A percentile compares a stretch with the other conserved stretches of the same genome.
These are phyloP conservation scores for Asarcornis scutulata DNA, from an alignment of 2,113 vertebrate genomes.

Conservation along the genomic window DNA sequence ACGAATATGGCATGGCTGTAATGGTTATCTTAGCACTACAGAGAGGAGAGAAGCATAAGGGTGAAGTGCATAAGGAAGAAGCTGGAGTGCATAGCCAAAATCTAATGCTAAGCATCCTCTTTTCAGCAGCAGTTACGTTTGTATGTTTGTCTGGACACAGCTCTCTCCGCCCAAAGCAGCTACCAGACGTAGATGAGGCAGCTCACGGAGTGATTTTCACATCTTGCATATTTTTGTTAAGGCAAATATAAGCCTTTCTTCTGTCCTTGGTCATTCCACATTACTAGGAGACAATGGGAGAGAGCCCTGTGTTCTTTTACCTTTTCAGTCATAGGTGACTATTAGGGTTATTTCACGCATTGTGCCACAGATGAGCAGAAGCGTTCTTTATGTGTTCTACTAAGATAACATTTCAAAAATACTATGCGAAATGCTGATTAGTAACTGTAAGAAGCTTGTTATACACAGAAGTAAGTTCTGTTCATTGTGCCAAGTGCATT, in stretches of 20 bases:
- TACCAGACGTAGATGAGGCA: background rate
- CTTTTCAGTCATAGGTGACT: background rate
- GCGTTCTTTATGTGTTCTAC: background rate
- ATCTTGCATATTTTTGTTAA: background rate
- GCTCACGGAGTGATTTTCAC: background rate
- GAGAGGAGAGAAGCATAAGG: background rate
- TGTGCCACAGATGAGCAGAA: background rate
- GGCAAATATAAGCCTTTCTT: background rate
- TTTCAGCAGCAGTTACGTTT: background rate
- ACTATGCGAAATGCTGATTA: background rate
- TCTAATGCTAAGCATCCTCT: background rate
- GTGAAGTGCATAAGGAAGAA: too few relatives aligned
- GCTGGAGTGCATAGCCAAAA: background rate
- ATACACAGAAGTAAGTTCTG: background rate
- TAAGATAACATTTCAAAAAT: background rate
- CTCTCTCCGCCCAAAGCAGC: background rate
- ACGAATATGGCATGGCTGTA: background rate
- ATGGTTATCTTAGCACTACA: background rate
- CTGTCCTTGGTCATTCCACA: background rate
- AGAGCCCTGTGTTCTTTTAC: fast-evolving
- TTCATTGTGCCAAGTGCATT: background rate
- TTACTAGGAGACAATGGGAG: background rate
- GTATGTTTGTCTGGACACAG: background rate
- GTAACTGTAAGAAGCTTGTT: background rate
- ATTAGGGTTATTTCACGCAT: background rate